Conservation (phyloP, 2,888 invertebrate species). For the Hirtodrosophila cameraria region DNA sequence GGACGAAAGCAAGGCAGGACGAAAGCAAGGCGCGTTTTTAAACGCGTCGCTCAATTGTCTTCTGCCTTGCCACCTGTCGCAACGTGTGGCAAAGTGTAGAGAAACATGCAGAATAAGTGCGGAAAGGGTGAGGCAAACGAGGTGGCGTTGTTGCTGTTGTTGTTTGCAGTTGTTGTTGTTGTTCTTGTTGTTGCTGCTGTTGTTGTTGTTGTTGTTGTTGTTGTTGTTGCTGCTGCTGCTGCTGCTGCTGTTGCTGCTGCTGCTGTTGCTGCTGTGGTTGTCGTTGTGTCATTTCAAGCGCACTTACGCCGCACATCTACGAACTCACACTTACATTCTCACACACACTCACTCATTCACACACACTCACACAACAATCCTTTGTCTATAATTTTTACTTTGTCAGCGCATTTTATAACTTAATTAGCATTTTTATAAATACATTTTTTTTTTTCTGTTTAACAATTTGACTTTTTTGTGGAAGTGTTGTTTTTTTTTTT, state of each 20-base stretch:
- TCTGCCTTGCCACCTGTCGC: conserved; percentile 64
- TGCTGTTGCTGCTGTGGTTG: conserved; percentile 9
- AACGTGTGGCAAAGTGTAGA: conserved; percentile 28
- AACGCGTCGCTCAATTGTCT: conserved; percentile 53
- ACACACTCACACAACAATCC: conserved; percentile 32
- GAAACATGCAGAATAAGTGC: neutral
- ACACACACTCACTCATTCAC: conserved; percentile 19
- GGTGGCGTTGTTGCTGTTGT: conserved; percentile 8
- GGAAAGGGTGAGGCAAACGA: conserved; percentile 6
- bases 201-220: conserved; percentile 9
- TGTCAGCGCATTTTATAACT: conserved; percentile 69
- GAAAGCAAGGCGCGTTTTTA: conserved; percentile 19
- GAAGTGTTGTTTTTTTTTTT: conserved; percentile 3
- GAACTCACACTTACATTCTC: no score
- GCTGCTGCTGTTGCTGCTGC: neutral
- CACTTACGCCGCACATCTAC: conserved; percentile 52
- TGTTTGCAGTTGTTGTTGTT: conserved; percentile 13
- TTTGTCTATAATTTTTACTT: conserved; percentile 71
- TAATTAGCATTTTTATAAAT: conserved; percentile 73
- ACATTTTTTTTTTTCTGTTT: conserved; percentile 29
- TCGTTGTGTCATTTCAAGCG: conserved; percentile 44
- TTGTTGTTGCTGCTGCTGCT: conserved; percentile 11
- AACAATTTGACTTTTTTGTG: neutral
- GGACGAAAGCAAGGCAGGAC: neutral
- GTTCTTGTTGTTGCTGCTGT: no score